Conservation (phyloP, 2,888 invertebrate genomes). For the Parelbella ahira region DNA sequence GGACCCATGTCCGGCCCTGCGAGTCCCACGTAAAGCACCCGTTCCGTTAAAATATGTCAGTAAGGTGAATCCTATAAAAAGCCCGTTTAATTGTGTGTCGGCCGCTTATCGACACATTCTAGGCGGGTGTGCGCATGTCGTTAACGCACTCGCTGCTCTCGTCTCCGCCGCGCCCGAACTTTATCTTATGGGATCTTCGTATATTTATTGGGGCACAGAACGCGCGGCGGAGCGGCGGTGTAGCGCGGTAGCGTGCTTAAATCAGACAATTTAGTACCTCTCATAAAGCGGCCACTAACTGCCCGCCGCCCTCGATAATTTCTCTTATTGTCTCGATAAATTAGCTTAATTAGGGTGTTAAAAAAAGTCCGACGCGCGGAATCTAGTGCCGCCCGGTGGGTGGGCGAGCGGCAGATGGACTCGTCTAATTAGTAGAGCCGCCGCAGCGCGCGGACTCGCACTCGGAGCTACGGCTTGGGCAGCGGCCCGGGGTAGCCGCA, state of each 20-base stretch:
- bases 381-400: slow-evolving; percentile 71
- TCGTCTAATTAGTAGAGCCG: slow-evolving; percentile 36
- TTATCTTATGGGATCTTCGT: slow-evolving; percentile 66
- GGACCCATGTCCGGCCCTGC: slow-evolving; percentile 17
- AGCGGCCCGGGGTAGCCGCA: slow-evolving; percentile 6
- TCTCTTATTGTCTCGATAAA: slow-evolving; percentile 77
- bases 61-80: slow-evolving; percentile 41
- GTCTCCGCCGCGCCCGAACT: slow-evolving; percentile 30
- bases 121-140: slow-evolving; percentile 34
- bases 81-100: slow-evolving; percentile 46
- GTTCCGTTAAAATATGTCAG: slow-evolving; percentile 26
- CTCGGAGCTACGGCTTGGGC: no score
- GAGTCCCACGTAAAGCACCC: slow-evolving; percentile 25
- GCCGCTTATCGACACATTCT: slow-evolving; percentile 44
- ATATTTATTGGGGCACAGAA: slow-evolving; percentile 70
- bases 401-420: slow-evolving; percentile 44
- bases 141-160: slow-evolving; percentile 13
- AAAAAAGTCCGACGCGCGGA: slow-evolving; percentile 67
- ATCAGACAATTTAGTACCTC: slow-evolving; percentile 66
- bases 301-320: slow-evolving; percentile 59
- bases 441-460: no score
- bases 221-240: slow-evolving; percentile 46
- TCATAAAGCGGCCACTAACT: slow-evolving; percentile 67
- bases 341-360: slow-evolving; percentile 79
- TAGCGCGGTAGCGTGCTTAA: slow-evolving; percentile 73